Base-by-base conservation (phyloP, 2,888 invertebrate species). In the Parasteatoda lunata region DNA sequence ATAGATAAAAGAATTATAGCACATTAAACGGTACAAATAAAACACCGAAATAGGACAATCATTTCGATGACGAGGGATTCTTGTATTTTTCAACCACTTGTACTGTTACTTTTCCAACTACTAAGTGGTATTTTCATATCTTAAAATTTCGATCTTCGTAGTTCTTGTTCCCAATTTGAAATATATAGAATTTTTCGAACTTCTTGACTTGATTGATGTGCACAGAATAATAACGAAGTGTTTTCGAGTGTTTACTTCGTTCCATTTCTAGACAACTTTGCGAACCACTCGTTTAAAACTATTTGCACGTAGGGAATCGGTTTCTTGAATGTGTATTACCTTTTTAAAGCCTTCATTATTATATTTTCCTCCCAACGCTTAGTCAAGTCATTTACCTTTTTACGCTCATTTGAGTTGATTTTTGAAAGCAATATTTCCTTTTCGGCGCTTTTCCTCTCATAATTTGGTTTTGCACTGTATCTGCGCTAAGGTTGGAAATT, bases 151-250 rank as follows among this genome's bases (percentile, higher is more conserved):
- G 30, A 30, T 30, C 30, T 30, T 30, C 30, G 30, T 30, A 30
- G 2, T 30, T 30, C 30, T 30, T 30, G 30, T 30, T 30, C 59
- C n/a, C 11, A 54, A 54, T 54, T 54, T 54, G 54, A 59, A 11
- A 59, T 59, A 30, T 59, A 8, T 4, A 59, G 59, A 59, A 59
- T 59, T n/a, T 8, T 59, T 59, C 9, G 59, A 13, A 30, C 30
- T 30, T 30, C 30, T 30, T 30, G 30, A 30, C 30, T 30, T 30
- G 30, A 30, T 30, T 5, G 13, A 4, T 15, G 7, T 7, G 54
- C 49, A 8, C 7, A 6, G 75, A 81, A 81, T 81, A 48, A 15
- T 51, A 81, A 81, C 49, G 75, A 75, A 81, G 73, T 59, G 5
- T 66, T 81, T 75, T 81, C n/a, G 73, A 68, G 66, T 66, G 51